Base-by-base conservation (phyloP, 1,140 invertebrate species). In the Meteorus sp. region DNA sequence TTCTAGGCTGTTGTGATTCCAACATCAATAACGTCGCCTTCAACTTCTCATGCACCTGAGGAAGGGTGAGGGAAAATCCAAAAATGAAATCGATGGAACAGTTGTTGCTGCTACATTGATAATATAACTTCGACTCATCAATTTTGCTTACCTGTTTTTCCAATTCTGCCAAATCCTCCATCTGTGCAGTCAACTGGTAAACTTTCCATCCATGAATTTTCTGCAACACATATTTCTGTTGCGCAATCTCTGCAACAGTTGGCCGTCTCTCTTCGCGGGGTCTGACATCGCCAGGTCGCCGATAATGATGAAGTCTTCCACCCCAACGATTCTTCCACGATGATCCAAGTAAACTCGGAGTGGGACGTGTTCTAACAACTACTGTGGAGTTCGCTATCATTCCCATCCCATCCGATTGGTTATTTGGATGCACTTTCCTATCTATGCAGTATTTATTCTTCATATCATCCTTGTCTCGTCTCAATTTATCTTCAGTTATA, bases 131-230 rank as follows among this genome's bases (percentile, higher is more conserved):
- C 29, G 27, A 54, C 27, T 55, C 5, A 33, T 52, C 5, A 53
- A 58, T 13, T 25, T 48, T 2, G 11, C 8, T 22, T 66, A 72
- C 83, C 69, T 70, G 74, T 73, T 77, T 85, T 73, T 80, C 77
- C 56, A 73, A 73, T 56, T 71, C 82, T 75, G 95, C 93, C 79
- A 97, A 77, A 78, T 95, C 92, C 69, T 97, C 93, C 86, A 97
- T 90, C 83, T 97, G 94, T 22, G 93, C 87, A 11, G 87, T 90
- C 47, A 97, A 83, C 80, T 97, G 92, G 82, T 94, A 88, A 23
- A 97, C 84, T 82, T 97, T 97, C 95, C 95, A 98, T 8, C 94
- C 95, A 72, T 93, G 91, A n/a, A 93, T 85, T 79, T 92, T 94
- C 65, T 94, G 89, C 58, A 92, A 76, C 20, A 95, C 89, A 70